Conservation (phyloP, 1,140 invertebrate genomes). For the Ganaspis sp. region DNA sequence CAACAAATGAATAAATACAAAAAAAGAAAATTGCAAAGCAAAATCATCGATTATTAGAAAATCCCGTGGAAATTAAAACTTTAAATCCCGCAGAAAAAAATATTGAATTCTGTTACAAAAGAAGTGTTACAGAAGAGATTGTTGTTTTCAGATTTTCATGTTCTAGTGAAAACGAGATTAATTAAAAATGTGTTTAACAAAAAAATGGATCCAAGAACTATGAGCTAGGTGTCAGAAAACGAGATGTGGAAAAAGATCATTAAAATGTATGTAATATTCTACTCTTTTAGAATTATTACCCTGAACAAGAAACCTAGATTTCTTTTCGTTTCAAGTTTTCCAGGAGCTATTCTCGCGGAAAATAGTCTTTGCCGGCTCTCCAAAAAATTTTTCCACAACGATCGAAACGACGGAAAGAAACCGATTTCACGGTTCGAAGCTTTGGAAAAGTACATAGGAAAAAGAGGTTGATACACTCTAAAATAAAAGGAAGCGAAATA, state of each 20-base stretch:
- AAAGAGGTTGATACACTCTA: not conserved
- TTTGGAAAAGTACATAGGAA: not conserved
- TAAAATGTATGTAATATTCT: conserved; percentile 35
- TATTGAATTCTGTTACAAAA: no score
- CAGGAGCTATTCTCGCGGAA: conserved; percentile 15
- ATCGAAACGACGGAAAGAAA: conserved; percentile 39
- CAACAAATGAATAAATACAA: no score
- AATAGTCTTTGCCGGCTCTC: not conserved
- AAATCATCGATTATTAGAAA: no score
- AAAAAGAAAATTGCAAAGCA: no score
- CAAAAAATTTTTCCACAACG: conserved; percentile 20
- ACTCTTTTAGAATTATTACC: not conserved
- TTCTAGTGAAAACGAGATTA: conserved; percentile 70
- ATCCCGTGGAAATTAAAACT: no score
- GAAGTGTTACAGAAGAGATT: no score
- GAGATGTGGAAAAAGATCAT: conserved; percentile 58
- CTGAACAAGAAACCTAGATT: not conserved
- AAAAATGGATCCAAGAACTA: conserved; percentile 65
- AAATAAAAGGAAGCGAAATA: conserved; percentile 30
- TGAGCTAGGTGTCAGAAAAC: conserved; percentile 63
- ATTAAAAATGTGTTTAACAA: not conserved
- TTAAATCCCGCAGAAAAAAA: no score
- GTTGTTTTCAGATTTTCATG: conserved; percentile 58
- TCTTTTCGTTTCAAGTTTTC: not conserved
- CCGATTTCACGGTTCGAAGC: conserved; percentile 41